Evolutionary conservation across 2,888 invertebrate species (phyloP).

Genomic region (Cantharis nigra): DNA sequence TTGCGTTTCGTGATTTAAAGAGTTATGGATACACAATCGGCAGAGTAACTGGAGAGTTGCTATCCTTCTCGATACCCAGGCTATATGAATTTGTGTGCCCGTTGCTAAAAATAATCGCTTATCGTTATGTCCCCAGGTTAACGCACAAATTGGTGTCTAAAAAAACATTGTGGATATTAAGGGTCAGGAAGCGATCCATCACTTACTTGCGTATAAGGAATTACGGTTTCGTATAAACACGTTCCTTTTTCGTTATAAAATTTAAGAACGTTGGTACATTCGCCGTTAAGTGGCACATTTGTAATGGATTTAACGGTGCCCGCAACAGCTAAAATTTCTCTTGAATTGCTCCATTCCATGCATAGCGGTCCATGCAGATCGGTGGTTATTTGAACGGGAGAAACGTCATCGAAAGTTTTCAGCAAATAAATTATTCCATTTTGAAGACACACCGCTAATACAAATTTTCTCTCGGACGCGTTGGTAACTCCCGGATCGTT

Average conservation of each 20-base stretch:
- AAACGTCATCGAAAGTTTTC: constrained; percentile 91
- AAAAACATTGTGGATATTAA: constrained; percentile 32
- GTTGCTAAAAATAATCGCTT: constrained; percentile 92
- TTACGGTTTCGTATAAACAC: constrained; percentile 77
- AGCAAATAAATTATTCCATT: constrained; percentile 90
- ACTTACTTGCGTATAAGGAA: constrained; percentile 76
- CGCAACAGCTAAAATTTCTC: constrained; percentile 89
- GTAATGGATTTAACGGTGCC: constrained; percentile 65
- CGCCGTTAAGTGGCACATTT: constrained; percentile 49
- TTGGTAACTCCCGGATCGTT: constrained; percentile 63
- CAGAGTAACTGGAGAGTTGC: constrained; percentile 90
- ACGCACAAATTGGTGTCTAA: constrained; percentile 83
- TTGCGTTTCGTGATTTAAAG: constrained; percentile 73
- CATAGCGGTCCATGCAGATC: constrained; percentile 79
- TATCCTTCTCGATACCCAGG: constrained; percentile 89
- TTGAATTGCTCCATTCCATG: constrained; percentile 97
- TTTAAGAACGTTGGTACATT: constrained; percentile 82
- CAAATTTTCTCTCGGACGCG: constrained; percentile 70
- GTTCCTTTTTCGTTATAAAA: constrained; percentile 88
- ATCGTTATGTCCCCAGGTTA: constrained; percentile 99
- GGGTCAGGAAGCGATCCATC: neutral
- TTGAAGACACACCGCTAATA: constrained; percentile 85
- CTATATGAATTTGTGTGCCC: constrained; percentile 89
- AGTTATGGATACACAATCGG: constrained; percentile 77
- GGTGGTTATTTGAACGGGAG: constrained; percentile 84